phyloP scores from a whole-genome alignment of 1,140 invertebrate species.

The Ectropis grisescens region DNA sequence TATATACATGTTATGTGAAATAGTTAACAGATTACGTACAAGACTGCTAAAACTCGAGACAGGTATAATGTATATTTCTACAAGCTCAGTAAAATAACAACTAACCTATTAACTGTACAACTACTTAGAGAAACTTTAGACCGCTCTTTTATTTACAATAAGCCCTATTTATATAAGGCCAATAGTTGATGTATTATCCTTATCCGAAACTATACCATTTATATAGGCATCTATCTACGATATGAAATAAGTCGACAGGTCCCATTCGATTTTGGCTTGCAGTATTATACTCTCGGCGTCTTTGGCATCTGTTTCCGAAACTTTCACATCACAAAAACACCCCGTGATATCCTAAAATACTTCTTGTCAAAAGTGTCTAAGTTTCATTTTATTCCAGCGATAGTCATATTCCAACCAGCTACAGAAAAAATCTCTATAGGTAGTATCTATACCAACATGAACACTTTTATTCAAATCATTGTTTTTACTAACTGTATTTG shows the following conservation, averaged over 20 bases:
- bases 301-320: slow-evolving; percentile 5
- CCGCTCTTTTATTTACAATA: slow-evolving; percentile 24
- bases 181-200: too few relatives aligned
- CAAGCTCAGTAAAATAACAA: slow-evolving; percentile 31
- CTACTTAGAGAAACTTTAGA: slow-evolving; percentile 32
- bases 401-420: too few relatives aligned
- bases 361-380: too few relatives aligned
- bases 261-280: slow-evolving; percentile 49
- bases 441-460: slow-evolving; percentile 1
- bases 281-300: slow-evolving; percentile 44
- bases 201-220: neutral
- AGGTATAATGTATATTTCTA: too few relatives aligned
- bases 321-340: too few relatives aligned
- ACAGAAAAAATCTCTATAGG: too few relatives aligned
- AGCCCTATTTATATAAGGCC: too few relatives aligned
- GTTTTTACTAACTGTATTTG: slow-evolving; percentile 7
- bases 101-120: slow-evolving; percentile 15
- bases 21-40: too few relatives aligned
- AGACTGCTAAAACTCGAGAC: too few relatives aligned
- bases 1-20: too few relatives aligned
- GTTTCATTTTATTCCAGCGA: too few relatives aligned
- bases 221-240: slow-evolving; percentile 24
- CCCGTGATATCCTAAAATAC: too few relatives aligned
- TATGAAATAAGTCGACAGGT: slow-evolving; percentile 57
- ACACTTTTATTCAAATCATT: slow-evolving; percentile 8